Base-by-base conservation (phyloP, 2,888 invertebrate genomes). In the Acleris emargana region DNA sequence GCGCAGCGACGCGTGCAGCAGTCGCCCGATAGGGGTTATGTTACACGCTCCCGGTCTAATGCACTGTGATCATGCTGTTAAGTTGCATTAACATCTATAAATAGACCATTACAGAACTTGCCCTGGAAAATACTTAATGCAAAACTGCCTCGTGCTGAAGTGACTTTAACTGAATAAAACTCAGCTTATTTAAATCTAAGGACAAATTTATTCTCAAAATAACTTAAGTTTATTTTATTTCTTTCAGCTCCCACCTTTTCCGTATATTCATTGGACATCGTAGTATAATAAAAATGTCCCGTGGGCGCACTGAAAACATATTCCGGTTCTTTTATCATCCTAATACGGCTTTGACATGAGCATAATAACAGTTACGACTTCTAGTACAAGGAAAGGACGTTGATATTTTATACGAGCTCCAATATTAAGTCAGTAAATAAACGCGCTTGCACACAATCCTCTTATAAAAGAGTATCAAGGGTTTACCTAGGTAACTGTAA, bases 391-490 rank as follows among this genome's bases (percentile, higher is more conserved):
- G 20, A 42, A 58, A 28, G 64, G n/a, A 42, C 64, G 58, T 58
- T 58, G 58, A 53, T 64, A 64, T 64, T 58, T 58, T 53, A 64
- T 64, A 64, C 52, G 58, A 64, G 64, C 64, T 42, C 13, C 49
- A 28, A 64, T 59, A 64, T 64, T 59, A 64, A 64, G 59, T 53
- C 64, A 11, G 53, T 64, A 59, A 59, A 64, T 64, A 64, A 42
- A 18, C 16, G 20, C n/a, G 53, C 6, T 54, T 42, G 59, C 42
- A 49, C 18, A 52, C 49, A 47, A 53, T 54, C 59, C n/a, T 49
- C 59, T 54, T 54, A 59, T 43, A 4, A 18, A 53, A 64, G 13
- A 32, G 22, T 42, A 13, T 32, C 11, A 38, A 38, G 13, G 4
- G 32, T 32, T 28, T 32, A 38, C 38, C 38, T 38, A 38, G 13